Percentiles rank a stretch among this genome's conserved stretches.
Evolutionary conservation across 2,113 vertebrate species (phyloP).

Genomic region (Castor canadensis): DNA sequence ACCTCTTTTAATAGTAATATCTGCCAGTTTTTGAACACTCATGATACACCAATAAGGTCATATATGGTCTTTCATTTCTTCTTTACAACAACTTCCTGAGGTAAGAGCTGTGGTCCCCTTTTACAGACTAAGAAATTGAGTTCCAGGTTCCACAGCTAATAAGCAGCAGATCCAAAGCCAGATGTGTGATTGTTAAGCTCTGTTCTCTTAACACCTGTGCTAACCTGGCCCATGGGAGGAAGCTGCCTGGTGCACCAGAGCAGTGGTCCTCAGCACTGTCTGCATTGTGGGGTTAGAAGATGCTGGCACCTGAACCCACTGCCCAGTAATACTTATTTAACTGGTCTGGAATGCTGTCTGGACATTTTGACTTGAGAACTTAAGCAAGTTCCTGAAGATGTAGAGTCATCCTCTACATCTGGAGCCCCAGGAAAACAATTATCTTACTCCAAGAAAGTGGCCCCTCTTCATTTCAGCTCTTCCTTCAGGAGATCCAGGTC

Average conservation of each 20-base stretch:
- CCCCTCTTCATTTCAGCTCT: not conserved
- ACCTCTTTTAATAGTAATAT: not conserved
- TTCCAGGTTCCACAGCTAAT: not conserved
- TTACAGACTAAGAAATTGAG: not conserved
- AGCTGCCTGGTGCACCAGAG: rapidly evolving
- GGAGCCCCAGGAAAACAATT: not conserved
- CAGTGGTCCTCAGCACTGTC: not conserved
- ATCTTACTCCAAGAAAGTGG: not conserved
- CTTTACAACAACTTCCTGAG: not conserved
- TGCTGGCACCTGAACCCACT: not conserved
- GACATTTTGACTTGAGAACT: not conserved
- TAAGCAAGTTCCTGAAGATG: not conserved
- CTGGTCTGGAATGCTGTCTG: not conserved
- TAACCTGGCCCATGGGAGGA: not conserved
- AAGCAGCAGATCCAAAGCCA: not conserved
- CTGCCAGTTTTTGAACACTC: not conserved
- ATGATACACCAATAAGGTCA: not conserved
- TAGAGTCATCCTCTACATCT: not conserved
- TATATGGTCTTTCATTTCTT: not conserved
- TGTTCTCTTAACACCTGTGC: not conserved
- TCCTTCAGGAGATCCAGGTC: not conserved
- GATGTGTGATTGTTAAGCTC: not conserved
- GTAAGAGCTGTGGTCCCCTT: not conserved
- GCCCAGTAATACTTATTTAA: not conserved
- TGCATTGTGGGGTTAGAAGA: not conserved